A percentile compares a stretch with the other conserved stretches of the same genome.
Evolutionary conservation across 2,797 vertebrate genomes (phyloP).

Genomic region (Gephyroberyx darwinii): DNA sequence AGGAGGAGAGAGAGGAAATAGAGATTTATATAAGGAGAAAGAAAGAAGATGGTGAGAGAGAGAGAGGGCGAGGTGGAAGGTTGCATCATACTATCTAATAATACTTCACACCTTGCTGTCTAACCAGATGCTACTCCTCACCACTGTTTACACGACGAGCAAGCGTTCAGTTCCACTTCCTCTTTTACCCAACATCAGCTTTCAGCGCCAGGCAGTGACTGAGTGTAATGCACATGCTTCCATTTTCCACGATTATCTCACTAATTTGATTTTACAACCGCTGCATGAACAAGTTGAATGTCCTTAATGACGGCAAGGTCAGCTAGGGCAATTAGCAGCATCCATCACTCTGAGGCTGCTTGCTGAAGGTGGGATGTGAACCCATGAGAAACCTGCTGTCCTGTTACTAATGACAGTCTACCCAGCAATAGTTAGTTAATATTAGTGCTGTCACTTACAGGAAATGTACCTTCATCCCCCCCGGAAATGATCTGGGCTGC

Average conservation of each 20-base stretch:
- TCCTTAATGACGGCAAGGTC: slow-evolving; percentile 57
- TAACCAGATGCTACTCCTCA: slow-evolving; percentile 48
- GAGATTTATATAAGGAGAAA: slow-evolving; percentile 52
- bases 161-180: slow-evolving; percentile 45
- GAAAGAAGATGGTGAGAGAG: background rate
- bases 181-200: slow-evolving; percentile 15
- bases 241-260: slow-evolving; percentile 21
- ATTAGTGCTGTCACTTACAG: background rate
- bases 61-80: slow-evolving; percentile 35
- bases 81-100: slow-evolving; percentile 46
- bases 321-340: slow-evolving; percentile 44
- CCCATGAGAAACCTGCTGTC: slow-evolving; percentile 30
- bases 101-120: slow-evolving; percentile 42
- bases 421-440: background rate
- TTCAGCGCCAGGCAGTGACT: slow-evolving; percentile 18
- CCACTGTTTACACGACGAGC: slow-evolving; percentile 24
- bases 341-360: slow-evolving; percentile 48
- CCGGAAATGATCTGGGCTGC: too few relatives aligned
- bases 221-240: slow-evolving; percentile 28
- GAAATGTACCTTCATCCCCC: slow-evolving; percentile 4
- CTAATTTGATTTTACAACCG: slow-evolving; percentile 50
- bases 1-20: slow-evolving; percentile 53
- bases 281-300: slow-evolving; percentile 35
- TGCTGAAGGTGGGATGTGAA: slow-evolving; percentile 42
- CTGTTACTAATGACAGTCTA: slow-evolving; percentile 26